A percentile compares a stretch with the other conserved stretches of the same genome.
These are phyloP conservation scores for Polyommatus icarus DNA, from an alignment of 2,888 invertebrate species.

Conservation along the genomic window DNA sequence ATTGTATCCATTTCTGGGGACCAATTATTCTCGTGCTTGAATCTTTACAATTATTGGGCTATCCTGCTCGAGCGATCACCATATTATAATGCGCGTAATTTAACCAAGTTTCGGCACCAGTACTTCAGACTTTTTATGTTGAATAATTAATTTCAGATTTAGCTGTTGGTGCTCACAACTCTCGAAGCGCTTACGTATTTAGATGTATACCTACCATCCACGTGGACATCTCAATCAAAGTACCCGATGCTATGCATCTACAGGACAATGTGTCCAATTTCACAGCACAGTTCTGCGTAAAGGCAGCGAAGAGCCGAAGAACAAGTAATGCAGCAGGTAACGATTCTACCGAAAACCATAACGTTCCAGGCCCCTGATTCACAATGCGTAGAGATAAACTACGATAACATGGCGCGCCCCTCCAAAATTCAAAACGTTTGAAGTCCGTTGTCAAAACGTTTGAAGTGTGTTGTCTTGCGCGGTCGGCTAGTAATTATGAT, in stretches of 20 bases:
- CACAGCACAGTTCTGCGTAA: conserved; percentile 63
- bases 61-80: neutral
- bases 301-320: conserved; percentile 50
- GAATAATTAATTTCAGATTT: conserved; percentile 70
- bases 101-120: too few relatives aligned
- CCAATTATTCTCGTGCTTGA: neutral
- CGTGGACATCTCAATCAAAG: conserved; percentile 54
- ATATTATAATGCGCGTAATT: too few relatives aligned
- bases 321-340: conserved; percentile 55
- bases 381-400: too few relatives aligned
- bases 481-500: too few relatives aligned
- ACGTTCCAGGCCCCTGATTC: neutral
- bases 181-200: conserved; percentile 78
- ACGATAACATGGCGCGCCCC: too few relatives aligned
- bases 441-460: too few relatives aligned
- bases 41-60: neutral
- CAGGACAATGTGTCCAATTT: conserved; percentile 64
- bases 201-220: conserved; percentile 65
- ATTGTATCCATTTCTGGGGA: neutral
- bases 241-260: conserved; percentile 63
- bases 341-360: neutral
- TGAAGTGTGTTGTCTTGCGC: too few relatives aligned
- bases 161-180: conserved; percentile 81
- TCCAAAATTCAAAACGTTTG: too few relatives aligned
- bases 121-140: neutral